A percentile compares a stretch with the other conserved stretches of the same genome.
Evolutionary conservation across 2,797 vertebrate genomes (phyloP).

Genomic region (Hemibagrus guttatus): DNA sequence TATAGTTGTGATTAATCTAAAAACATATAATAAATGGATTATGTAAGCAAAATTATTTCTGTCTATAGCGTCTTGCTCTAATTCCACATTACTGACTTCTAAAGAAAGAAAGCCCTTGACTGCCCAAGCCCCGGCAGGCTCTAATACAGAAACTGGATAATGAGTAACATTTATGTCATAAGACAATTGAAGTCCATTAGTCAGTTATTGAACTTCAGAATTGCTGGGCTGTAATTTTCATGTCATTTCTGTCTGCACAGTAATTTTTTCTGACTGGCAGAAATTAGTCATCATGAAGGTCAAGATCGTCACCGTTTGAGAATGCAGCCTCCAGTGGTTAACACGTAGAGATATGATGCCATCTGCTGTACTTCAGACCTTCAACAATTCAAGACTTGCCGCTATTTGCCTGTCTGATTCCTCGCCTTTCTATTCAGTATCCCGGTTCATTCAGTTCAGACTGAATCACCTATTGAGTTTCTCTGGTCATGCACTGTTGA

Average conservation of each 20-base stretch:
- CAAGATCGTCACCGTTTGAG: slow-evolving; percentile 46
- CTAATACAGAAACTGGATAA: slow-evolving; percentile 26
- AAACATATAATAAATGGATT: neutral
- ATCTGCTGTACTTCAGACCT: slow-evolving; percentile 12
- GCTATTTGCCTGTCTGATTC: slow-evolving; percentile 7
- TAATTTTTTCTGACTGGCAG: slow-evolving; percentile 29
- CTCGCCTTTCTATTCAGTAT: neutral
- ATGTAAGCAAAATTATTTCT: neutral
- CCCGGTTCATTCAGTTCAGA: neutral
- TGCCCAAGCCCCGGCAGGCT: neutral
- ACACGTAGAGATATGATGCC: slow-evolving; percentile 48
- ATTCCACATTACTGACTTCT: neutral
- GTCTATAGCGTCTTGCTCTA: neutral
- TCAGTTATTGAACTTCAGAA: slow-evolving; percentile 6
- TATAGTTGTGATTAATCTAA: neutral
- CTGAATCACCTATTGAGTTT: neutral
- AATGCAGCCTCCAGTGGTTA: slow-evolving; percentile 43
- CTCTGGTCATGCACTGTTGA: neutral
- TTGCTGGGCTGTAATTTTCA: slow-evolving; percentile 34
- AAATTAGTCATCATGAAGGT: slow-evolving; percentile 50
- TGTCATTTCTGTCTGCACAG: slow-evolving; percentile 12
- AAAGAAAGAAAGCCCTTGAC: no score
- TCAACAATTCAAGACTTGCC: slow-evolving; percentile 43
- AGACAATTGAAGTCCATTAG: neutral
- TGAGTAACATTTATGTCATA: slow-evolving; percentile 6